A percentile compares a stretch with the other conserved stretches of the same genome.
These are phyloP conservation scores for Idaea dimidiata DNA, from an alignment of 2,888 invertebrate genomes.

Conservation along the genomic window DNA sequence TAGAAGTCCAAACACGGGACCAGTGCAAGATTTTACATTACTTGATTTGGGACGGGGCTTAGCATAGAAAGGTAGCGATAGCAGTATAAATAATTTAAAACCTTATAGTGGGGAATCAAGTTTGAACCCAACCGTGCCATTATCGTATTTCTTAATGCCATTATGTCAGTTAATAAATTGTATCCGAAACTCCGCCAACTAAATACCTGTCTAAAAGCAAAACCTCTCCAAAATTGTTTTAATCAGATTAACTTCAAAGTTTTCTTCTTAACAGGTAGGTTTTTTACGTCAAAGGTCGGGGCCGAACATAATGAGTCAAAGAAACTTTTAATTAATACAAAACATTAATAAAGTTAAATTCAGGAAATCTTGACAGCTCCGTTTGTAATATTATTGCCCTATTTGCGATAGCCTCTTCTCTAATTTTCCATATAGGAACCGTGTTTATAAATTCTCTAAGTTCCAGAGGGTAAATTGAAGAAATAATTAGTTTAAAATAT, in stretches of 20 bases:
- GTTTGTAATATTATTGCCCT: slow-evolving; percentile 13
- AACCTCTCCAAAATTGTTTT: slow-evolving; percentile 28
- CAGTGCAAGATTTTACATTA: too few relatives aligned
- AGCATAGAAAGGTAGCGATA: too few relatives aligned
- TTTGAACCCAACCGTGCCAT: too few relatives aligned
- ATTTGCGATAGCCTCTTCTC: background rate
- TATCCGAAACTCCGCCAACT: slow-evolving; percentile 16
- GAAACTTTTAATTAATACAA: slow-evolving; percentile 69
- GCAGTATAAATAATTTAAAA: too few relatives aligned
- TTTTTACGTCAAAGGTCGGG: slow-evolving; percentile 36
- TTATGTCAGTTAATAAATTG: slow-evolving; percentile 13
- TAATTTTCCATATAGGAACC: background rate
- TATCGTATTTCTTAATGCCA: background rate
- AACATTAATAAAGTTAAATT: slow-evolving; percentile 54
- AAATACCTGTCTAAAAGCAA: slow-evolving; percentile 23
- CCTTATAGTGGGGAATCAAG: too few relatives aligned
- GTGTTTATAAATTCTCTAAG: background rate
- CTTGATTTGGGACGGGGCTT: too few relatives aligned
- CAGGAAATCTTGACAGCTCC: slow-evolving; percentile 43
- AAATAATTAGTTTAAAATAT: background rate
- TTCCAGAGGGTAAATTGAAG: background rate
- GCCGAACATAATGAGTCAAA: slow-evolving; percentile 57
- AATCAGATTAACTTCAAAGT: slow-evolving; percentile 36
- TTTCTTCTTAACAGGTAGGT: slow-evolving; percentile 26
- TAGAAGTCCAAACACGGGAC: too few relatives aligned